phyloP scores from a whole-genome alignment of 2,113 vertebrate species.

The Psophia crepitans region DNA sequence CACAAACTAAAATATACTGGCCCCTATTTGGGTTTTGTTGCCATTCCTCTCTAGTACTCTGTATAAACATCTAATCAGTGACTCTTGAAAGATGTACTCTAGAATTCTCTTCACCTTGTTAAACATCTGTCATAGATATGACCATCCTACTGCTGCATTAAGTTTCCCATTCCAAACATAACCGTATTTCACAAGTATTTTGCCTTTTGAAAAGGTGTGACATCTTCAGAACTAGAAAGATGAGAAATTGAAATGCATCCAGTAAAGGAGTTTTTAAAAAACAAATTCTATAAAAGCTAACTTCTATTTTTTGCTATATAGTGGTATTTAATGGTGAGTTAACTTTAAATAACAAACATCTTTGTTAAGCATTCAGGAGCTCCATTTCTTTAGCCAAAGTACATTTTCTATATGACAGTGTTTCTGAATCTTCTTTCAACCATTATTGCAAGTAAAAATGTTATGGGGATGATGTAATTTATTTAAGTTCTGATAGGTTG shows the following conservation, averaged over 20 bases:
- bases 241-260: neutral
- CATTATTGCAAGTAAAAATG: neutral
- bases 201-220: neutral
- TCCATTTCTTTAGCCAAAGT: neutral
- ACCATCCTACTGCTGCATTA: neutral
- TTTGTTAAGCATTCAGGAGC: neutral
- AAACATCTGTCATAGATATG: neutral
- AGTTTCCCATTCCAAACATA: neutral
- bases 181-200: neutral
- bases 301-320: neutral
- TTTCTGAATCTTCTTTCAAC: neutral
- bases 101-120: neutral
- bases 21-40: neutral
- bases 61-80: neutral
- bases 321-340: neutral
- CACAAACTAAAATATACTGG: neutral
- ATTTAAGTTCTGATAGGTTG: neutral
- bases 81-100: neutral
- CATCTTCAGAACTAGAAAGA: neutral
- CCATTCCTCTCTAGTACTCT: neutral
- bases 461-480: neutral
- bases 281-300: neutral
- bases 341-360: neutral
- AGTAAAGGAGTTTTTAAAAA: neutral
- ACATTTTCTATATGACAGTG: neutral